Percentiles rank a stretch among this genome's conserved stretches.
These are phyloP conservation scores for Erinaceus europaeus DNA, from an alignment of 2,113 vertebrate species.

Conservation along the genomic window DNA sequence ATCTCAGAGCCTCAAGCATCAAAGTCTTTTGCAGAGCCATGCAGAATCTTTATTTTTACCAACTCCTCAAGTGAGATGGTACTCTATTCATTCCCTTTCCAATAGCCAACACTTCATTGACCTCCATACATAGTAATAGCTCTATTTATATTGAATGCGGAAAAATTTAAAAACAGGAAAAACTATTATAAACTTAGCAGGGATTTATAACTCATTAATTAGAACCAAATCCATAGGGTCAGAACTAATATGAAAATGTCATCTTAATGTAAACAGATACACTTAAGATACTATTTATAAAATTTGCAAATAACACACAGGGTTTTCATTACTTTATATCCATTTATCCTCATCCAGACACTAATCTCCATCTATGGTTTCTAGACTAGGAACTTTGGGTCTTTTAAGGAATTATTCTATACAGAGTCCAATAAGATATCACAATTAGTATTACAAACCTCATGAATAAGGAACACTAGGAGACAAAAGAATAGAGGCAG, in stretches of 20 bases:
- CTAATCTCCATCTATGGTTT: neutral
- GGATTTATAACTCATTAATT: neutral
- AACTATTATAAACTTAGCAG: neutral
- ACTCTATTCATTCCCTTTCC: neutral
- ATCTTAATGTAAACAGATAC: neutral
- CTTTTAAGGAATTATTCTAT: neutral
- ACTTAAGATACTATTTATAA: neutral
- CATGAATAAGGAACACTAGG: neutral
- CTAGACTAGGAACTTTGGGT: neutral
- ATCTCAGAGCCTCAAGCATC: too few species aligned
- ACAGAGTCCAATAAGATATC: neutral
- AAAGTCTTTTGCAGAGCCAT: too few species aligned
- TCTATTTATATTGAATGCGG: neutral
- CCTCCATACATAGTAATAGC: neutral
- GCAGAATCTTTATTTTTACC: neutral
- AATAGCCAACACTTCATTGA: neutral
- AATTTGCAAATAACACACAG: neutral
- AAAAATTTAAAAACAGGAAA: slow-evolving; percentile 16
- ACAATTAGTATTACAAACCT: neutral
- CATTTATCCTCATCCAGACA: neutral
- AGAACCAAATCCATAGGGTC: neutral
- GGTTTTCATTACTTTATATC: neutral
- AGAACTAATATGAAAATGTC: neutral
- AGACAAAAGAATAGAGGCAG: neutral
- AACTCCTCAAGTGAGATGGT: neutral